Evolutionary conservation across 2,113 vertebrate genomes (phyloP).

Genomic region (Tenrec ecaudatus): DNA sequence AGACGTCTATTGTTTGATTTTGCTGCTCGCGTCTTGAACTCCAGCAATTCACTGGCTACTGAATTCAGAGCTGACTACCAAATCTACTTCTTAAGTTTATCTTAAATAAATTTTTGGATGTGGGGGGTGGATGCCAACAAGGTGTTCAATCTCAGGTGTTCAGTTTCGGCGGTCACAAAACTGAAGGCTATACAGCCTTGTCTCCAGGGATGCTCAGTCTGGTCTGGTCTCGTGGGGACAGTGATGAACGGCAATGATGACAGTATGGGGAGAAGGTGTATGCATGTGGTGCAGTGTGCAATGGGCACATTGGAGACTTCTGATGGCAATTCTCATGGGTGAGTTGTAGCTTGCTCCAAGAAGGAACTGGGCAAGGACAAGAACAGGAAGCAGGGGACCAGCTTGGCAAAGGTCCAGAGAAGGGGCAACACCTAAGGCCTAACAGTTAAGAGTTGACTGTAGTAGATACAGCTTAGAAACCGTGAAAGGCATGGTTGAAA

Average conservation of each 20-base stretch:
- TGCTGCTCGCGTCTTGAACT: background rate
- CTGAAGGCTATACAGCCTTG: background rate
- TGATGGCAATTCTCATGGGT: no score
- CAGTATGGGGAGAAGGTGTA: fast-evolving
- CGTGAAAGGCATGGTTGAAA: background rate
- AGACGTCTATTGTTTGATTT: background rate
- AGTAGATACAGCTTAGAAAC: no score
- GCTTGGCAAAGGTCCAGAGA: background rate
- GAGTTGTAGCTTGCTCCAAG: no score
- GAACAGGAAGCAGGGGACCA: background rate
- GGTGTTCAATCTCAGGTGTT: background rate
- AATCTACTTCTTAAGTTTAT: no score
- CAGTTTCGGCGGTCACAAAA: background rate
- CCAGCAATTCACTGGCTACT: background rate
- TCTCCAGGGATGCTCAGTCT: background rate
- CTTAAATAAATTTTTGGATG: background rate
- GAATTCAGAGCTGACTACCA: background rate
- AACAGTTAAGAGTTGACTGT: background rate
- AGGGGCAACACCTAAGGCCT: background rate
- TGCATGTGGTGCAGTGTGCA: fast-evolving
- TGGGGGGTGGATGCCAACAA: background rate
- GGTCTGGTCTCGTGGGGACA: background rate
- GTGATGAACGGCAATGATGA: fast-evolving
- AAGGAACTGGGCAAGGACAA: no score
- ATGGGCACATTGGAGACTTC: no score